phyloP scores from a whole-genome alignment of 2,113 vertebrate genomes.

The Xenopus borealis region DNA sequence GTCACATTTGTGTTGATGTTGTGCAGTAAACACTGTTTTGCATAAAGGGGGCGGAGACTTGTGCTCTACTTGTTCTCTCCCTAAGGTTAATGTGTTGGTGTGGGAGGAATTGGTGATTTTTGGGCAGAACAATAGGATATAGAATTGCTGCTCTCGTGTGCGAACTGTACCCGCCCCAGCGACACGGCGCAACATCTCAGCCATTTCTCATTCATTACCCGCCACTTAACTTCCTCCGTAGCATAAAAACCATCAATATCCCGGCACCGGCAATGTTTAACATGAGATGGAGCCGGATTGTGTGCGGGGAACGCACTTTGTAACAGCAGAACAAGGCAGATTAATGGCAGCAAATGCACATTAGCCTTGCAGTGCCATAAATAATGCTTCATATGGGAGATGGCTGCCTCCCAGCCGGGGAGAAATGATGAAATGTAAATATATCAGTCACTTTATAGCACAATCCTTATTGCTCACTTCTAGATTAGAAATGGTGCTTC shows the following conservation, averaged over 20 bases:
- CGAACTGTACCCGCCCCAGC: too few species aligned
- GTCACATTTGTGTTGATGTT: too few species aligned
- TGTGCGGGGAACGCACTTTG: background rate
- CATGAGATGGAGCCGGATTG: background rate
- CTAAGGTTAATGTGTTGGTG: too few species aligned
- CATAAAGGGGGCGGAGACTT: too few species aligned
- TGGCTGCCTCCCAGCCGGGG: background rate
- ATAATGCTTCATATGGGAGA: background rate
- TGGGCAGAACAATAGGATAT: too few species aligned
- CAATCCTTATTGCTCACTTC: slow-evolving; percentile 6
- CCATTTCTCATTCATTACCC: background rate
- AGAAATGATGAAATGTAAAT: slow-evolving; percentile 14
- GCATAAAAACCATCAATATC: background rate
- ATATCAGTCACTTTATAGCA: slow-evolving; percentile 18
- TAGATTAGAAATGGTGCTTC: background rate
- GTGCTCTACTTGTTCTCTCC: too few species aligned
- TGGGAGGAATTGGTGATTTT: too few species aligned
- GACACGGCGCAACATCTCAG: too few species aligned
- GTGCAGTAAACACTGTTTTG: too few species aligned
- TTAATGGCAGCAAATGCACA: background rate
- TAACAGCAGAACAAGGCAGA: background rate
- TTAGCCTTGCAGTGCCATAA: background rate
- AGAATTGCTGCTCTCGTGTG: too few species aligned
- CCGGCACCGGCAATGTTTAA: background rate
- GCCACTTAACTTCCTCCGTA: background rate